A percentile compares a stretch with the other conserved stretches of the same genome.
phyloP scores from a whole-genome alignment of 2,888 invertebrate species.

The Lycia hirtaria region DNA sequence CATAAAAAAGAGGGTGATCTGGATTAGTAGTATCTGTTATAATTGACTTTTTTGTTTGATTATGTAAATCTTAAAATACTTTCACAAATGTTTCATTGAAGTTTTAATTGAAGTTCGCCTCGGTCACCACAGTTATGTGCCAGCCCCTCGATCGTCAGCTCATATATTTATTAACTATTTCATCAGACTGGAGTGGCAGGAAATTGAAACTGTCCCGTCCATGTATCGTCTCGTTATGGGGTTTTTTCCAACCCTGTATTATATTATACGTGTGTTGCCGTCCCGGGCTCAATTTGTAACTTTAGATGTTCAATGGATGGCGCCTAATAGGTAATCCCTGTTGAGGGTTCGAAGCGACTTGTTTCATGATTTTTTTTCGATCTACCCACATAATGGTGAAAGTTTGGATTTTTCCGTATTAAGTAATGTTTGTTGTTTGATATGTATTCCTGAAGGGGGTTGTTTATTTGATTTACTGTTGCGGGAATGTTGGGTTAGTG shows the following conservation, averaged over 20 bases:
- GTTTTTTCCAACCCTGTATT: conserved; percentile 22
- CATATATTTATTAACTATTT: background rate
- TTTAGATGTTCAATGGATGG: conserved; percentile 24
- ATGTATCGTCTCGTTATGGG: conserved; percentile 27
- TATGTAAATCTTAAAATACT: no score
- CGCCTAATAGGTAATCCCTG: conserved; percentile 20
- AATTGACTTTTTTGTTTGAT: no score
- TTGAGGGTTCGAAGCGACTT: conserved; percentile 8
- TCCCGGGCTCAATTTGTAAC: conserved; percentile 40
- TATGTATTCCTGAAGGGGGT: conserved; percentile 3
- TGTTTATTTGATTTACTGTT: background rate
- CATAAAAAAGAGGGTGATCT: no score
- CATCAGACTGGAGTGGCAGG: conserved; percentile 17
- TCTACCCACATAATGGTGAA: conserved; percentile 3
- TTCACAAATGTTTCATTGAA: no score
- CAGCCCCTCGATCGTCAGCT: no score
- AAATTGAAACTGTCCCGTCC: conserved; percentile 35
- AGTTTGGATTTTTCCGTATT: background rate
- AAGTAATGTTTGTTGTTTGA: background rate
- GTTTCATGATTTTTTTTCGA: background rate
- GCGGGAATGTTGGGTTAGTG: background rate
- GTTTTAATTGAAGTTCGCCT: no score
- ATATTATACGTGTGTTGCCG: conserved; percentile 25
- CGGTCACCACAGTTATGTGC: no score
- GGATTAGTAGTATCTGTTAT: no score